These are phyloP conservation scores for Alectoris magna DNA, from an alignment of 2,797 vertebrate genomes.

Conservation along the genomic window DNA sequence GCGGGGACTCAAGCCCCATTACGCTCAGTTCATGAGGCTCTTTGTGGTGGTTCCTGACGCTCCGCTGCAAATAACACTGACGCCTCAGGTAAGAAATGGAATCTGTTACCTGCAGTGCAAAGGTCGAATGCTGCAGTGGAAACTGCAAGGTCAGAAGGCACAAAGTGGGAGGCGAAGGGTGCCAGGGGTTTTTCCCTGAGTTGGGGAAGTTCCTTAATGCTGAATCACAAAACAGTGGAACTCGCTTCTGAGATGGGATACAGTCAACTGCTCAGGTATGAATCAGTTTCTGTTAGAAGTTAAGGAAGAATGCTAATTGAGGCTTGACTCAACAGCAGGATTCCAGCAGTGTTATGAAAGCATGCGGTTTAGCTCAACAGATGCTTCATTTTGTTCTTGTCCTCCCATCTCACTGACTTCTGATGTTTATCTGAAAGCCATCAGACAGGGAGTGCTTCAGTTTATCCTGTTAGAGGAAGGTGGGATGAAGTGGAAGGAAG, in stretches of 20 bases:
- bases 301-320: too few species aligned
- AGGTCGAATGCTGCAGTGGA: rapidly evolving
- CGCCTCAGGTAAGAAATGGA: conserved; percentile 88
- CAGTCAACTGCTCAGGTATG: too few species aligned
- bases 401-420: background rate
- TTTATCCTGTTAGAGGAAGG: background rate
- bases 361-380: too few species aligned
- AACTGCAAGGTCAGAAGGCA: background rate
- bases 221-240: too few species aligned
- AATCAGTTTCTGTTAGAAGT: too few species aligned
- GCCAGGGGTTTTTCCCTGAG: too few species aligned
- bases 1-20: conserved; percentile 93
- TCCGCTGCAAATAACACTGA: conserved; percentile 91
- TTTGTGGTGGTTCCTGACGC: conserved; percentile 95
- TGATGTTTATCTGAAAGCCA: background rate
- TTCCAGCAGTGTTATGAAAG: too few species aligned
- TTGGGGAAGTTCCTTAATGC: too few species aligned
- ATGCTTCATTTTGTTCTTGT: too few species aligned
- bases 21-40: conserved; percentile 92
- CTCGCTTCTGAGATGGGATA: too few species aligned
- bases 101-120: background rate
- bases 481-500: background rate
- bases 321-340: too few species aligned
- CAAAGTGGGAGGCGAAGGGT: too few species aligned
- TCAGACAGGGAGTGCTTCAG: background rate